These are phyloP conservation scores for Micoletzkya japonica DNA, from an alignment of 2,888 invertebrate species.

Conservation along the genomic window DNA sequence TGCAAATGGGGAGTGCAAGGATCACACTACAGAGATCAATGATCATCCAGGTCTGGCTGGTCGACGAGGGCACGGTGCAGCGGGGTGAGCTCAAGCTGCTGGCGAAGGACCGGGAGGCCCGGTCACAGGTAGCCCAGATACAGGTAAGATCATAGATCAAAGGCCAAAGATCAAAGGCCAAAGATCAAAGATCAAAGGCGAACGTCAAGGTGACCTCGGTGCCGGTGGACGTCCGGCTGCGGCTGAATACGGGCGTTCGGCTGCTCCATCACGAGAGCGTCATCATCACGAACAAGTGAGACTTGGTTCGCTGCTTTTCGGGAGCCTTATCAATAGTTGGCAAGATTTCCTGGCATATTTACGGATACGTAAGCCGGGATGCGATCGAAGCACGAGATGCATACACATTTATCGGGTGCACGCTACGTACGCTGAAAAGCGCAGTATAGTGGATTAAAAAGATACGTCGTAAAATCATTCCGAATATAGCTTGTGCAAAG, in stretches of 20 bases:
- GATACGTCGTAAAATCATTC: too few relatives aligned
- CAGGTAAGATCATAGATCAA: background rate
- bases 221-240: conserved; percentile 47
- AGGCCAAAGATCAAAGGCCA: too few relatives aligned
- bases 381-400: too few relatives aligned
- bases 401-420: too few relatives aligned
- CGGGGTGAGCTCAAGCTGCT: conserved; percentile 41
- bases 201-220: conserved; percentile 42
- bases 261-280: conserved; percentile 69
- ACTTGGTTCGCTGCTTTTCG: background rate
- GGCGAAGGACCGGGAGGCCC: conserved; percentile 42
- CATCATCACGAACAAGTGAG: conserved; percentile 36
- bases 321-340: background rate
- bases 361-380: too few relatives aligned
- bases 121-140: conserved; percentile 32
- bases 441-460: too few relatives aligned
- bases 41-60: conserved; percentile 34
- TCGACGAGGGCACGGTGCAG: conserved; percentile 43
- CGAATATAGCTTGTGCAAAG: too few relatives aligned
- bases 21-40: background rate
- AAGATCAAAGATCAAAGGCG: too few relatives aligned
- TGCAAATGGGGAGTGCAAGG: background rate
- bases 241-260: conserved; percentile 76
- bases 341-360: too few relatives aligned
- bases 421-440: too few relatives aligned